Percentiles rank a stretch among this genome's conserved stretches.
These are phyloP conservation scores for Florisuga fusca DNA, from an alignment of 2,797 vertebrate genomes.

Conservation along the genomic window DNA sequence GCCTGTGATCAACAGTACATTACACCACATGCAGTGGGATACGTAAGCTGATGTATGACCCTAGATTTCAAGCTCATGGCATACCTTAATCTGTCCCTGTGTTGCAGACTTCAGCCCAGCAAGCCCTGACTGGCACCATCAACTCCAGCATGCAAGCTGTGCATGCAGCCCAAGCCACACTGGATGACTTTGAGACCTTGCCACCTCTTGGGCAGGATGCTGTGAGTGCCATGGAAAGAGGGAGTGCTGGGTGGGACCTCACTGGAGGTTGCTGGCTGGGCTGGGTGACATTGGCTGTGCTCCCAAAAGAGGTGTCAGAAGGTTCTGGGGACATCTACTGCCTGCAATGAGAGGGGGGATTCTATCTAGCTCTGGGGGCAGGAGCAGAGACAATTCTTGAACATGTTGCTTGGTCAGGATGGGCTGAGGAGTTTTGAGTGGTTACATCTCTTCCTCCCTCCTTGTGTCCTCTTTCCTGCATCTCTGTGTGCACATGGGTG, in stretches of 20 bases:
- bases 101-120: constrained; percentile 93
- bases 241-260: not conserved
- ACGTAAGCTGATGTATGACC: not conserved
- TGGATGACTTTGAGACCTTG: constrained; percentile 91
- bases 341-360: not conserved
- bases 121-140: constrained; percentile 95
- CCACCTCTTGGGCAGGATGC: constrained; percentile 94
- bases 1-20: rapidly evolving
- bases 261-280: not conserved
- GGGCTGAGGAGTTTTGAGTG: not conserved
- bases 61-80: not conserved
- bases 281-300: not conserved
- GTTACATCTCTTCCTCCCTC: not conserved
- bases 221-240: constrained; percentile 79
- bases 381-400: not conserved
- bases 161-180: constrained; percentile 91
- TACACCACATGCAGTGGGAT: rapidly evolving
- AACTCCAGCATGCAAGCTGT: constrained; percentile 99
- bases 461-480: not conserved
- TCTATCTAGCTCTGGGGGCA: not conserved
- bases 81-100: not conserved
- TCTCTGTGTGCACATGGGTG: not conserved
- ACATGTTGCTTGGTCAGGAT: not conserved
- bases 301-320: not conserved
- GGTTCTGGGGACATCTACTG: not conserved